A percentile compares a stretch with the other conserved stretches of the same genome.
phyloP scores from a whole-genome alignment of 2,888 invertebrate species.

The Hemicrepidius hirtus region DNA sequence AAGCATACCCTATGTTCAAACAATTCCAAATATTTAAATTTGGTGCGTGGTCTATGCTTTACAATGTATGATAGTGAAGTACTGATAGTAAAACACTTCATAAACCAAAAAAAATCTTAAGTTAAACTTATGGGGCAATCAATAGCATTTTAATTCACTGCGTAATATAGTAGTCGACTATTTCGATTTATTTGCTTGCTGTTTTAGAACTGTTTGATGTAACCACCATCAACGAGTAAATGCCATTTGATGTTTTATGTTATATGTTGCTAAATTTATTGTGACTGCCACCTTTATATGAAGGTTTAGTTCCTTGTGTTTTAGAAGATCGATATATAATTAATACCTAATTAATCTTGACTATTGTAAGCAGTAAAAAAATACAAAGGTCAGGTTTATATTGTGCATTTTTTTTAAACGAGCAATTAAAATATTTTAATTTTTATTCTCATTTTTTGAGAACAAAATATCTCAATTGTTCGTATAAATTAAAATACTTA shows the following conservation, averaged over 20 bases:
- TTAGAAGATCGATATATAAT: constrained; percentile 19
- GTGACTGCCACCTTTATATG: constrained; percentile 27
- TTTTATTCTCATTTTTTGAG: not conserved
- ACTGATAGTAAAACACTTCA: not conserved
- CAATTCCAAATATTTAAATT: not conserved
- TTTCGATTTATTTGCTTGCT: constrained; percentile 4
- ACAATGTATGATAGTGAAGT: constrained; percentile 16
- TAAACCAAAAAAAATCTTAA: not conserved
- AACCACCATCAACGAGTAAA: constrained; percentile 7
- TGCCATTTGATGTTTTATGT: constrained; percentile 19
- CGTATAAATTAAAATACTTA: not conserved
- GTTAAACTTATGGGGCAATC: not conserved
- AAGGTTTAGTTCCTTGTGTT: constrained; percentile 28
- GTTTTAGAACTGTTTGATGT: constrained; percentile 5
- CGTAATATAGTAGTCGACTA: constrained; percentile 13
- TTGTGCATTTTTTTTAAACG: not conserved
- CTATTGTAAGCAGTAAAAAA: constrained; percentile 4
- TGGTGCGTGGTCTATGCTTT: constrained; percentile 4
- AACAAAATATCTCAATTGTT: not conserved
- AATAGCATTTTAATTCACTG: constrained; percentile 20
- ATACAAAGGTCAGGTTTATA: not conserved
- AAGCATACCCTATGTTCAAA: not conserved
- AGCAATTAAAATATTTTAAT: constrained; percentile 1
- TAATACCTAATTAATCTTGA: constrained; percentile 16
- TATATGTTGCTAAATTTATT: constrained; percentile 25